A percentile compares a stretch with the other conserved stretches of the same genome.
Evolutionary conservation across 2,888 invertebrate genomes (phyloP).

Genomic region (Chamaedrilus cognettii): DNA sequence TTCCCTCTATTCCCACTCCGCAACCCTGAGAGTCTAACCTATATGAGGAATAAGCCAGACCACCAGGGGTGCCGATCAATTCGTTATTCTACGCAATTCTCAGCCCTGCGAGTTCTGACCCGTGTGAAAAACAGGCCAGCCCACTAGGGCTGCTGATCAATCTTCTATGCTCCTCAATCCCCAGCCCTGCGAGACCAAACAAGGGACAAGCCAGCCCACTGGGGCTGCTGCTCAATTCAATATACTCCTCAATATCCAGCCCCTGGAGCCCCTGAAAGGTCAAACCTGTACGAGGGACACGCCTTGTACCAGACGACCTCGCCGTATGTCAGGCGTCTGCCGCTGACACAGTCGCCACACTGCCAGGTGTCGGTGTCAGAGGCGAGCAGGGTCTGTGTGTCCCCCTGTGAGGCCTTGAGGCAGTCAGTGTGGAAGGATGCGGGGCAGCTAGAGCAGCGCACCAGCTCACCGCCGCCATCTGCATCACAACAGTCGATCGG

Average conservation of each 20-base stretch:
- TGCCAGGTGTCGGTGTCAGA: not conserved
- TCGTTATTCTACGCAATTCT: no score
- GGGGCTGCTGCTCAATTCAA: no score
- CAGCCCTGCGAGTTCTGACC: not conserved
- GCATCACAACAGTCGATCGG: not conserved
- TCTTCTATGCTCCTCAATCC: no score
- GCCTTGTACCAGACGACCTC: not conserved
- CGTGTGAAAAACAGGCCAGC: not conserved
- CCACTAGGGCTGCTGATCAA: not conserved
- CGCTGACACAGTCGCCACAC: not conserved
- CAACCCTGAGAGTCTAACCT: no score
- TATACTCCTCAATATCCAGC: no score
- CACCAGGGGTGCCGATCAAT: no score
- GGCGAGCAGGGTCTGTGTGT: not conserved
- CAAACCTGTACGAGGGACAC: not conserved
- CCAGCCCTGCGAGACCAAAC: no score
- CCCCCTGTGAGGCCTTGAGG: conserved; percentile 56
- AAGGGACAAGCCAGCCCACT: no score
- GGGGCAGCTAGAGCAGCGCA: conserved; percentile 93
- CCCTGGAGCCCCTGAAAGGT: no score
- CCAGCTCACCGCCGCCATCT: conserved; percentile 69
- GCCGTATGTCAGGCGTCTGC: not conserved
- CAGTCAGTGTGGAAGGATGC: conserved; percentile 89
- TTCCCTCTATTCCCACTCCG: no score
- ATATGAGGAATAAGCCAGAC: no score